Conservation (phyloP, 2,113 vertebrate species). For the Chlorodrepanis virens region DNA sequence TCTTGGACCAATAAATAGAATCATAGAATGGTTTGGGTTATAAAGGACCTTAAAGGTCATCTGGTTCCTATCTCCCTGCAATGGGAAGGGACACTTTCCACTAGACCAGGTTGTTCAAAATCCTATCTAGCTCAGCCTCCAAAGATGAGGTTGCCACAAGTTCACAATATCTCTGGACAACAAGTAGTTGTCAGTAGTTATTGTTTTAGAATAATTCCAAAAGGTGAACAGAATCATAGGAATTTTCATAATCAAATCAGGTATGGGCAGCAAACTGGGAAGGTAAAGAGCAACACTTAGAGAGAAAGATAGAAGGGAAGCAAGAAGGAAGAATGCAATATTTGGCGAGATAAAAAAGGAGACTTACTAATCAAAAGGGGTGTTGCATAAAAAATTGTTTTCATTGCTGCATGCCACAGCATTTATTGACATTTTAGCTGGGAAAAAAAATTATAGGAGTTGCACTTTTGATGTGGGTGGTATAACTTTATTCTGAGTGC, state of each 20-base stretch:
- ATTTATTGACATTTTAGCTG: background rate
- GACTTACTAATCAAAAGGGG: background rate
- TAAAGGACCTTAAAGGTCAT: background rate
- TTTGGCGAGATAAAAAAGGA: background rate
- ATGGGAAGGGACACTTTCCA: background rate
- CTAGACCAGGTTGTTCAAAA: background rate
- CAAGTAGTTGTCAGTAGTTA: background rate
- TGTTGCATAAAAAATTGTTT: background rate
- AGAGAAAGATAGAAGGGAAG: background rate
- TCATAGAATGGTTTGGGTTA: background rate
- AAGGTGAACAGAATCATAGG: background rate
- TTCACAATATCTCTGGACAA: background rate
- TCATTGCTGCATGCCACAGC: background rate
- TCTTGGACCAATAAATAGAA: background rate
- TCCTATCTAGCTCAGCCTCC: background rate
- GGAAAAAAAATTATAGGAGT: background rate
- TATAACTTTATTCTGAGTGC: background rate
- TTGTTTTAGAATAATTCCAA: background rate
- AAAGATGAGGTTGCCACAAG: background rate
- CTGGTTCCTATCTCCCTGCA: background rate
- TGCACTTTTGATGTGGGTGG: background rate
- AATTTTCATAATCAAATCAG: background rate
- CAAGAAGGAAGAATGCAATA: rapidly evolving
- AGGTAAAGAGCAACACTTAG: background rate
- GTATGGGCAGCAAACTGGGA: background rate